These are phyloP conservation scores for Strigops habroptila DNA, from an alignment of 2,113 vertebrate genomes.

Conservation along the genomic window DNA sequence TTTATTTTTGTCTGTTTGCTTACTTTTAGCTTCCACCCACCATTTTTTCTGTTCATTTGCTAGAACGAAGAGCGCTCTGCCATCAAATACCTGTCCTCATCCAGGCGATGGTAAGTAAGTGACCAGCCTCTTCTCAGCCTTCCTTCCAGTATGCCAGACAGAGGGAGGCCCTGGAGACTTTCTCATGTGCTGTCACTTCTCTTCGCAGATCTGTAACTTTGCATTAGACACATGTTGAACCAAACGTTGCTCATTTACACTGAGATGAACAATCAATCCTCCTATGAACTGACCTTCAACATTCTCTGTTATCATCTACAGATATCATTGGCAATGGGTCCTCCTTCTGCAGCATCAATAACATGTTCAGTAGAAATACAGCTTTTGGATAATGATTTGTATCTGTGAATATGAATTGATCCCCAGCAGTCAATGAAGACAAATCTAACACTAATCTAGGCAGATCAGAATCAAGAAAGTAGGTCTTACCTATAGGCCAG, in stretches of 20 bases:
- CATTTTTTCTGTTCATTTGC: background rate
- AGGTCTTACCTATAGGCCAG: background rate
- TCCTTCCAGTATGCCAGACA: background rate
- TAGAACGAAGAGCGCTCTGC: background rate
- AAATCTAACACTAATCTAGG: background rate
- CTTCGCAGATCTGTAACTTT: background rate
- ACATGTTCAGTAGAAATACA: background rate
- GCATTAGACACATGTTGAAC: fast-evolving
- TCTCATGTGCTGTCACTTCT: background rate
- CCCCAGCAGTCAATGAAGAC: background rate
- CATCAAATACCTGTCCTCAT: background rate
- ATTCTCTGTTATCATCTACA: background rate
- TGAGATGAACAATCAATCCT: background rate
- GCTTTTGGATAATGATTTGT: background rate
- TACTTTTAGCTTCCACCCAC: background rate
- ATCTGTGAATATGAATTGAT: background rate
- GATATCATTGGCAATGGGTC: background rate
- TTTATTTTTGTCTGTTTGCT: background rate
- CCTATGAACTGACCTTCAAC: background rate
- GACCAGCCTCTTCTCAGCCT: background rate
- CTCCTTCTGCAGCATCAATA: background rate
- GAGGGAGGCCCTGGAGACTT: background rate
- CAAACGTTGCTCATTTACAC: background rate
- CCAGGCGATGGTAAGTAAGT: background rate
- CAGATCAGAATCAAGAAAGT: background rate